Conservation (phyloP, 1,140 invertebrate species). For the Ips typographus region DNA sequence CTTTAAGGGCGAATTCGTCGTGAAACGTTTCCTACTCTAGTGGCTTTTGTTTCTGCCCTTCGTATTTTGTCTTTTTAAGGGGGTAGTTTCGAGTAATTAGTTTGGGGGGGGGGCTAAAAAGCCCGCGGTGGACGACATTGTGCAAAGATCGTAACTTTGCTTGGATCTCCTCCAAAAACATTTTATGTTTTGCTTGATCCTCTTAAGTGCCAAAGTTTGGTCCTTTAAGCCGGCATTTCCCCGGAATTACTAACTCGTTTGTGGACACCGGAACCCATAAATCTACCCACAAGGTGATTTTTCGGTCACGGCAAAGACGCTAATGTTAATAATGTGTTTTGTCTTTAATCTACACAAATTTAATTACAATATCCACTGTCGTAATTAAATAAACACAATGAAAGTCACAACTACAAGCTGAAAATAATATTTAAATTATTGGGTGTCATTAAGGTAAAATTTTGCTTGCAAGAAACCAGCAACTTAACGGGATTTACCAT, state of each 20-base stretch:
- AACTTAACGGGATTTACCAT: too few relatives aligned
- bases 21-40: conserved; percentile 2
- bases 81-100: not conserved
- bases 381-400: too few relatives aligned
- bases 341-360: too few relatives aligned
- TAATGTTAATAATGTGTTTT: too few relatives aligned
- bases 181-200: conserved; percentile 23
- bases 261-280: conserved; percentile 15
- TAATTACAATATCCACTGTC: too few relatives aligned
- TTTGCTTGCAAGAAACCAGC: too few relatives aligned
- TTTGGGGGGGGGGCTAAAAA: not conserved
- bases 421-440: too few relatives aligned
- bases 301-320: too few relatives aligned
- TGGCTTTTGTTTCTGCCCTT: conserved; percentile 13
- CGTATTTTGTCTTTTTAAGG: not conserved
- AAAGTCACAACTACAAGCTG: too few relatives aligned
- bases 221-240: conserved; percentile 24
- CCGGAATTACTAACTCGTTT: conserved; percentile 19
- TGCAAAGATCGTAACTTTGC: conserved; percentile 14
- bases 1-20: conserved; percentile 8
- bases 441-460: too few relatives aligned
- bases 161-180: conserved; percentile 20
- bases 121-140: not conserved
- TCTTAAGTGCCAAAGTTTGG: conserved; percentile 23
- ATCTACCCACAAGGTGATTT: not conserved